A percentile compares a stretch with the other conserved stretches of the same genome.
Conservation (phyloP, 2,888 invertebrate species). For the Apodemia duryi region DNA sequence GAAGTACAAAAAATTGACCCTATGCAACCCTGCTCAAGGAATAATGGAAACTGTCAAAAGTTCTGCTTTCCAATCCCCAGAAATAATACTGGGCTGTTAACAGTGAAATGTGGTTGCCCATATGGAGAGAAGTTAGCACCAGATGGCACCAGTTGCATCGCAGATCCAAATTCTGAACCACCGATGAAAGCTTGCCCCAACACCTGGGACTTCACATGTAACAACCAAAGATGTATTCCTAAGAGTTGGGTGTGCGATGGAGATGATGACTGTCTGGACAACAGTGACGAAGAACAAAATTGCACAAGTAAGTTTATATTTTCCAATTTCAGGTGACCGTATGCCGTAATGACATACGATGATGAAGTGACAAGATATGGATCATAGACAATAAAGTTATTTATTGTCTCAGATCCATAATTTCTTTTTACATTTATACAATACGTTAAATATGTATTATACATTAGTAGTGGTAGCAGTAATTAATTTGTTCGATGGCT, state of each 20-base stretch:
- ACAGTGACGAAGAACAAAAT: conserved; percentile 96
- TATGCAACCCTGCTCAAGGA: conserved; percentile 89
- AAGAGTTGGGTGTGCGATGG: conserved; percentile 98
- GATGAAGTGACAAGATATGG: no score
- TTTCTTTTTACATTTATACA: no score
- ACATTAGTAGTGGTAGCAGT: no score
- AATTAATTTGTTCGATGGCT: no score
- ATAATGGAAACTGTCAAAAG: conserved; percentile 95
- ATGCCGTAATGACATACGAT: no score
- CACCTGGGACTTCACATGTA: conserved; percentile 95
- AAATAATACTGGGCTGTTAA: conserved; percentile 77
- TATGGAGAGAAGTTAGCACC: conserved; percentile 90
- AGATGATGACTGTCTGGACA: conserved; percentile 96
- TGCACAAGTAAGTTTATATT: conserved; percentile 88
- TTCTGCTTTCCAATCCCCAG: conserved; percentile 94
- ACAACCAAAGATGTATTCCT: conserved; percentile 94
- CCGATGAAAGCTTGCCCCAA: conserved; percentile 94
- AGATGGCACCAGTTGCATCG: conserved; percentile 84
- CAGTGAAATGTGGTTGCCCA: conserved; percentile 92
- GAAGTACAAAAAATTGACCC: conserved; percentile 84
- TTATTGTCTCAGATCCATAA: no score
- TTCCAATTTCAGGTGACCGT: no score
- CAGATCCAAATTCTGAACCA: conserved; percentile 92
- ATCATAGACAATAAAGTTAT: no score
- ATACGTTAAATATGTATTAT: no score